These are phyloP conservation scores for Scaptomyza polygonia DNA, from an alignment of 2,888 invertebrate genomes.

Conservation along the genomic window DNA sequence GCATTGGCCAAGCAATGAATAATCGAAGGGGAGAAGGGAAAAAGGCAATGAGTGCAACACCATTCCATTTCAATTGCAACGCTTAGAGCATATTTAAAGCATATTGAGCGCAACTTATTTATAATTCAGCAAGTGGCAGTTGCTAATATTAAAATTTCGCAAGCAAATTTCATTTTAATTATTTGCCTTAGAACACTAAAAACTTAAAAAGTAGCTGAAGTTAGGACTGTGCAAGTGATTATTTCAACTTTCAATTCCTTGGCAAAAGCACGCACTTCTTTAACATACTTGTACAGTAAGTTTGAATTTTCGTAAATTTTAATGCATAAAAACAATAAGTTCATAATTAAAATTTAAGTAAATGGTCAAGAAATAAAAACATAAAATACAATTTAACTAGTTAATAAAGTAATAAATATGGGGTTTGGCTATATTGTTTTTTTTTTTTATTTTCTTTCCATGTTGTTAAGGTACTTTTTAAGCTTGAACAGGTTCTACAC, in stretches of 20 bases:
- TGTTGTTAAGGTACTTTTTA: too few species aligned
- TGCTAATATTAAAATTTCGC: background rate
- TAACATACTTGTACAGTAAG: background rate
- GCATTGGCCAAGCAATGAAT: conserved; percentile 11
- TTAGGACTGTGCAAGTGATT: conserved; percentile 8
- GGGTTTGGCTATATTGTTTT: too few species aligned
- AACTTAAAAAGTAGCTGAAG: conserved; percentile 1
- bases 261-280: background rate
- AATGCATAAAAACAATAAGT: background rate
- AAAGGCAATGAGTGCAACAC: conserved; percentile 4
- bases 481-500: too few species aligned
- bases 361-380: background rate
- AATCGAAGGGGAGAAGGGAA: background rate
- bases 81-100: conserved; percentile 29
- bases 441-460: too few species aligned
- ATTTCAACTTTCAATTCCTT: background rate
- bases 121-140: conserved; percentile 6
- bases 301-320: background rate
- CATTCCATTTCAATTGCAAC: conserved; percentile 31
- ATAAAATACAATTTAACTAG: background rate
- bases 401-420: too few species aligned
- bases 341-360: background rate
- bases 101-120: conserved; percentile 22
- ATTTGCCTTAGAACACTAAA: background rate
- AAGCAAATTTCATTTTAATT: conserved; percentile 6